Evolutionary conservation across 2,113 vertebrate species (phyloP).

Genomic region (Charina bottae): DNA sequence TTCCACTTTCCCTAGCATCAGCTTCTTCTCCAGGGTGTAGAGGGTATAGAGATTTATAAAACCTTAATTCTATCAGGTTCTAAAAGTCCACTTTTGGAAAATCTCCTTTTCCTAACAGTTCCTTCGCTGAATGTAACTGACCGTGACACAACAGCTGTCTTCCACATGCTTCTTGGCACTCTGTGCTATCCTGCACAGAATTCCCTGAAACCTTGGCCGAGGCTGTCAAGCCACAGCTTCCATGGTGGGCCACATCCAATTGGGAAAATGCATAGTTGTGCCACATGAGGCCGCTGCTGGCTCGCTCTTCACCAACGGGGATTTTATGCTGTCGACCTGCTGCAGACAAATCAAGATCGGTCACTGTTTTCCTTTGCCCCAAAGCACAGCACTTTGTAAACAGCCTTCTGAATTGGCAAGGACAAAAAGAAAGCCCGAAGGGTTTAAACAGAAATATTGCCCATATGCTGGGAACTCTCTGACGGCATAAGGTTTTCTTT

Average conservation of each 20-base stretch:
- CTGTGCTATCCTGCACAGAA: neutral
- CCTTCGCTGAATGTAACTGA: neutral
- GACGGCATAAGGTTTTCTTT: conserved; percentile 19
- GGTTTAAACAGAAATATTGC: conserved; percentile 53
- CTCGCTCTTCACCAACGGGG: neutral
- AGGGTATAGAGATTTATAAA: conserved; percentile 20
- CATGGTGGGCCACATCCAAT: rapidly evolving
- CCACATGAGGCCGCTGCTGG: conserved; percentile 60
- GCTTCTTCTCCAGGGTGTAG: too few species aligned
- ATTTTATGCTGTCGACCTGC: neutral
- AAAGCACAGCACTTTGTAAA: conserved; percentile 49
- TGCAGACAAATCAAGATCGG: conserved; percentile 23
- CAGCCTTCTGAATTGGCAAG: conserved; percentile 28
- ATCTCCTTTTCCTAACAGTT: rapidly evolving
- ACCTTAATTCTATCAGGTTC: neutral
- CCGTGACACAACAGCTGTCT: neutral
- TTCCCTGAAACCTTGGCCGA: neutral
- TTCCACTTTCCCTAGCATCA: too few species aligned
- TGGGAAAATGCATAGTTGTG: conserved; percentile 22
- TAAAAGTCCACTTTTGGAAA: neutral
- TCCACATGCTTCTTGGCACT: rapidly evolving
- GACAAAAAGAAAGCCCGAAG: neutral
- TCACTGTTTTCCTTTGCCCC: neutral
- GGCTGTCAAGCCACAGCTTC: neutral
- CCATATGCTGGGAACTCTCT: conserved; percentile 14